Conservation (phyloP, 2,797 vertebrate species). For the Rhynchonycteris naso region DNA sequence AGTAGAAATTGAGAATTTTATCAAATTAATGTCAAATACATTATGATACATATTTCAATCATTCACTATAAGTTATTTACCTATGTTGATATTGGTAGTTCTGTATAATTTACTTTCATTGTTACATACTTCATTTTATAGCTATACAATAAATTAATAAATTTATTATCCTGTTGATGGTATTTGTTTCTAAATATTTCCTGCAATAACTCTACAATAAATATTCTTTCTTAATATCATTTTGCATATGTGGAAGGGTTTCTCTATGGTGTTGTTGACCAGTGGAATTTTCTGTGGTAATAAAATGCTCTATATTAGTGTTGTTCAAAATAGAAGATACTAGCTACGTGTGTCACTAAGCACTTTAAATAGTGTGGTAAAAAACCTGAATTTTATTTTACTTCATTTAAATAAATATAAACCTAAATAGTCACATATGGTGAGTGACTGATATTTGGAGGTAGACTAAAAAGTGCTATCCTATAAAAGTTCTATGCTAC, state of each 20-base stretch:
- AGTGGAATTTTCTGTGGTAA: not conserved
- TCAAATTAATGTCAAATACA: not conserved
- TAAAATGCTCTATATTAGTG: not conserved
- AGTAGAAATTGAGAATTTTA: not conserved
- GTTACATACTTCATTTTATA: not conserved
- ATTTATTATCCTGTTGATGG: not conserved
- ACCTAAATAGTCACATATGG: not conserved
- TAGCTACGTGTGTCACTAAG: not conserved
- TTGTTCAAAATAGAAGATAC: not conserved
- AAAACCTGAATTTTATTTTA: not conserved
- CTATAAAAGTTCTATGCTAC: not conserved
- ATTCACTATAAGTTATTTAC: not conserved
- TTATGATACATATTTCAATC: not conserved
- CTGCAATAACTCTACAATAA: not conserved
- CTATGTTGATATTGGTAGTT: not conserved
- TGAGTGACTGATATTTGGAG: not conserved
- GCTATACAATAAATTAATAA: not conserved
- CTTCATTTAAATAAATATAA: not conserved
- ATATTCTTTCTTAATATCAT: not conserved
- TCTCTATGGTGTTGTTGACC: not conserved
- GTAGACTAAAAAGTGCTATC: not conserved
- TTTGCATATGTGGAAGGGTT: not conserved
- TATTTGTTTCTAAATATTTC: not conserved
- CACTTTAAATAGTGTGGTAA: not conserved
- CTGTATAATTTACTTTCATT: not conserved